Base-by-base conservation (phyloP, 2,797 vertebrate genomes). In the Cuniculus paca region DNA sequence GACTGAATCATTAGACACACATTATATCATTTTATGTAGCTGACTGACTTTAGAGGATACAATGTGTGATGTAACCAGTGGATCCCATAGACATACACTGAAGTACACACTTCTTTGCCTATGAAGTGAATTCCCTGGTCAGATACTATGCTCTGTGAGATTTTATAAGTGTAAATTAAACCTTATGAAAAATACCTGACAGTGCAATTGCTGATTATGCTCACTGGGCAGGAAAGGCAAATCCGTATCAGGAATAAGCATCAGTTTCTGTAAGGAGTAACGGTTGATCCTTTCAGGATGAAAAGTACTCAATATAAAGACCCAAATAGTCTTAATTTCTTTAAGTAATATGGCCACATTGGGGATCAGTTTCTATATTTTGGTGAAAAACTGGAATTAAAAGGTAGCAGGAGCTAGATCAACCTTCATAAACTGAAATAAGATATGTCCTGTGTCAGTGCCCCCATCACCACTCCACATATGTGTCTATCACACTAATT, bases 41-140 rank as follows among this genome's bases (percentile, higher is more conserved):
- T 6, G 2, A 17, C 7, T 24, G 34, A 22, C 11, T 79, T 61
- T 36, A 7, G 52, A 54, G 31, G 45, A 6, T 61, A 17, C 3
- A 11, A 1, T 34, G 26, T n/a, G n/a, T 54, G 22, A 63, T 65
- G n/a, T 34, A 48, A 61, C 20, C 48, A 54, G 13, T 45, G 13
- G 20, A 45, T n/a, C 14, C 2, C 22, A 17, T 17, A 28, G 45
- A 14, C 7, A 13, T 26, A 36, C 1, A 0, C 19, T 48, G 5
- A 78, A 22, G 12, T 20, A 56, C 31, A 34, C 1, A 26, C 34
- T 42, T 34, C 9, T 8, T 77, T 24, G 13, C 7, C 42, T 77
- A 13, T 52, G 26, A 45, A 77, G 19, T 42, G 56, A 20, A 42
- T 54, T 60, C 36, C 22, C 11, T 58, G 16, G 17, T 79, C 39